phyloP scores from a whole-genome alignment of 2,888 invertebrate species.

The Morpho helenor region DNA sequence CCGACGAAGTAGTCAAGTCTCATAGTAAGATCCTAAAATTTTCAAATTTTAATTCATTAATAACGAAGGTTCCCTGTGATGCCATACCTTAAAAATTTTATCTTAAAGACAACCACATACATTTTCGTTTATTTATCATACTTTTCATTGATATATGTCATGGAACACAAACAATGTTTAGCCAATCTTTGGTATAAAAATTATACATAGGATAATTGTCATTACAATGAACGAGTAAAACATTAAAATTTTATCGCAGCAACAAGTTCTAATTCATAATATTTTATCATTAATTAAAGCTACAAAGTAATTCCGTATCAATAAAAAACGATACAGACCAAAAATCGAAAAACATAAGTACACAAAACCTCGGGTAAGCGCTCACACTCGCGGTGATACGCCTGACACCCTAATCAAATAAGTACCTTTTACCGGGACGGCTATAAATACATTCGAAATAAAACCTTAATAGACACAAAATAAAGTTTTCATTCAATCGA shows the following conservation, averaged over 20 bases:
- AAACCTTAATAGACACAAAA: slow-evolving; percentile 31
- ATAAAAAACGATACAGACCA: slow-evolving; percentile 22
- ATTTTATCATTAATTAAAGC: background rate
- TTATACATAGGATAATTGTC: no score
- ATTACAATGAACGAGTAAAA: no score
- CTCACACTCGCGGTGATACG: slow-evolving; percentile 77
- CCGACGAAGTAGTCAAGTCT: no score
- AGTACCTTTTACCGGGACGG: slow-evolving; percentile 74
- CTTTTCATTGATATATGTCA: no score
- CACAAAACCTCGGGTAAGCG: slow-evolving; percentile 71
- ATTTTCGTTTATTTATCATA: no score
- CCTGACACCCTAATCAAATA: slow-evolving; percentile 80
- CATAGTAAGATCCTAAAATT: no score
- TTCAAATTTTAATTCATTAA: no score
- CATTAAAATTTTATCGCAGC: background rate
- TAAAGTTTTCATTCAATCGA: slow-evolving; percentile 44
- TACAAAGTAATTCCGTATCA: background rate
- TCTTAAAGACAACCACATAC: no score
- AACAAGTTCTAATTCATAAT: background rate
- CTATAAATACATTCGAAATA: slow-evolving; percentile 32
- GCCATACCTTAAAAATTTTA: no score
- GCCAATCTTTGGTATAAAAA: no score
- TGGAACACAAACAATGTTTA: no score
- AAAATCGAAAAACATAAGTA: slow-evolving; percentile 76
- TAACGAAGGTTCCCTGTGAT: no score